Evolutionary conservation across 2,113 vertebrate genomes (phyloP), one percentile per base, ranked within the genome.

Genomic region (Phasianus colchicus): DNA sequence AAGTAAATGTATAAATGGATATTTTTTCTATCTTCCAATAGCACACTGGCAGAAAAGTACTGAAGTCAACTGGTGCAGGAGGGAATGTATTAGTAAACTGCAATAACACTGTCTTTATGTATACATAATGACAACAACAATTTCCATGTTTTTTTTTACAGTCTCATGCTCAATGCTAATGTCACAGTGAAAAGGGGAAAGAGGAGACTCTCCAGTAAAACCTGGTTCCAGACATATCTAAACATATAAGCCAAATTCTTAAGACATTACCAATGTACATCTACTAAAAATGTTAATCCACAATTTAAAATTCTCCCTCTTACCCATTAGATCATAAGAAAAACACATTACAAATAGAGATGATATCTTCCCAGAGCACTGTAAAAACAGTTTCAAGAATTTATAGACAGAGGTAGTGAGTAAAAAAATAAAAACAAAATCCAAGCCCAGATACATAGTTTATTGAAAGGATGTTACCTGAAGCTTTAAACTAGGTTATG

Each of bases 381-480:
- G 1, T 52, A 65, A 36, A 29, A 50, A 82, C 8, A 54, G 27
- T 47, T 80, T 45, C 22, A 63, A 22, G 18, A 58, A 80, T 86
- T 71, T 45, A 52, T 11, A 80, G 55, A n/a, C 5, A 9, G 6
- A 86, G 32, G 6, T 32, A 29, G 11, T 4, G 12, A 45, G 13
- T 58, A 63, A 67, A 61, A 29, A 90, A 79, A 77, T 61, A 29
- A 40, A 40, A 40, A 18, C 27, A 36, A 61, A 63, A 63, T 48
- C 47, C 27, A 16, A 0, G 1, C 1, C 17, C 19, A 54, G n/a
- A 34, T 61, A 69, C 1, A 3, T 18, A 63, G 29, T 43, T 5
- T 38, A 21, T n/a, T 54, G 30, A 92, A 87, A 64, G 52, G 25
- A 76, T 5, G 5, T 54, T 86, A 71, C 22, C 48, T 63, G 18